Evolutionary conservation across 2,797 vertebrate genomes (phyloP).

Genomic region (Sphenodon punctatus): DNA sequence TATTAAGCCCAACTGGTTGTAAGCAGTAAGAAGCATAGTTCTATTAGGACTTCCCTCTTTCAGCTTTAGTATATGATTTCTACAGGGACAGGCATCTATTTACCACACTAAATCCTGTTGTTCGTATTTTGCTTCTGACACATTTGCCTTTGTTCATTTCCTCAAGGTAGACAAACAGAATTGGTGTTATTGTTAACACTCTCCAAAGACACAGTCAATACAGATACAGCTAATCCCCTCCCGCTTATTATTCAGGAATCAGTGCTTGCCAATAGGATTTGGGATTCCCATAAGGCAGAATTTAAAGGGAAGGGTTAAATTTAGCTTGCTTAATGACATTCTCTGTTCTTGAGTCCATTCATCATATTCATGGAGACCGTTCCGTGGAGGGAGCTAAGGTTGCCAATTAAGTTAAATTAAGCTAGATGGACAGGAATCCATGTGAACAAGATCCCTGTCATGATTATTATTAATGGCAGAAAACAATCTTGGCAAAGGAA

Average conservation of each 20-base stretch:
- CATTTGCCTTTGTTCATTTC: constrained; percentile 49
- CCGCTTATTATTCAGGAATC: constrained; percentile 56
- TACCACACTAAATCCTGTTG: constrained; percentile 47
- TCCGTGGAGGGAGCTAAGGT: constrained; percentile 13
- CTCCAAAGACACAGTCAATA: constrained; percentile 48
- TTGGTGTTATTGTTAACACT: constrained; percentile 28
- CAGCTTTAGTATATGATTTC: constrained; percentile 52
- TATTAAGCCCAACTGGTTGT: constrained; percentile 41
- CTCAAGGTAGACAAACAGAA: constrained; percentile 43
- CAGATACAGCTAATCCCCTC: constrained; percentile 55
- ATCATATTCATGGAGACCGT: constrained; percentile 42
- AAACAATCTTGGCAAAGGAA: constrained; percentile 1
- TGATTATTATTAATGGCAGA: constrained; percentile 45
- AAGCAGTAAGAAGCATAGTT: constrained; percentile 28
- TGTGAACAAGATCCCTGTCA: constrained; percentile 35
- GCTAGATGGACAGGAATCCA: constrained; percentile 14
- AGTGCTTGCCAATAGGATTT: constrained; percentile 51
- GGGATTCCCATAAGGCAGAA: constrained; percentile 20
- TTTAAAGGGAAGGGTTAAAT: constrained; percentile 61
- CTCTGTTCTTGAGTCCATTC: constrained; percentile 8
- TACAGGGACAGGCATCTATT: constrained; percentile 49
- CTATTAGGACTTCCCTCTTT: constrained; percentile 31
- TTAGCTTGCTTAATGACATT: constrained; percentile 29
- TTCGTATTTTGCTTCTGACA: constrained; percentile 38
- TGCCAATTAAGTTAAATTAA: constrained; percentile 58